phyloP scores from a whole-genome alignment of 2,888 invertebrate genomes.

The Celastrina argiolus region DNA sequence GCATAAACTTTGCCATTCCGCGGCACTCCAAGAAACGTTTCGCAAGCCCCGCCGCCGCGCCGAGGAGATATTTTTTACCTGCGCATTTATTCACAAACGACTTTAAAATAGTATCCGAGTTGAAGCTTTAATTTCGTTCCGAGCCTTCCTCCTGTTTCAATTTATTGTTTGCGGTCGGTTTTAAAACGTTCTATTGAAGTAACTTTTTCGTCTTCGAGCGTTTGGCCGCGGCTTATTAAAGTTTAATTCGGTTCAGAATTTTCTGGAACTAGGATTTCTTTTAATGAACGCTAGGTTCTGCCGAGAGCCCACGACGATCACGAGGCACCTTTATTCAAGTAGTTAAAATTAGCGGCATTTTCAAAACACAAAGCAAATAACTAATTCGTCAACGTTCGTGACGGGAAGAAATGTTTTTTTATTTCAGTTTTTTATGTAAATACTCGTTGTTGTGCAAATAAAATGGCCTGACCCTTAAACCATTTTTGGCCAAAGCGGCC shows the following conservation, averaged over 20 bases:
- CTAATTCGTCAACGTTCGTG: no score
- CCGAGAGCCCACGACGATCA: no score
- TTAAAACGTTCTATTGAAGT: background rate
- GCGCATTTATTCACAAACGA: slow-evolving; percentile 14
- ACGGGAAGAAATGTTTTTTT: no score
- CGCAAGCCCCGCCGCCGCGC: slow-evolving; percentile 11
- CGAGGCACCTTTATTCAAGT: no score
- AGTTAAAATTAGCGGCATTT: no score
- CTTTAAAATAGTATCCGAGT: slow-evolving; percentile 14
- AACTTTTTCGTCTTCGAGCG: background rate
- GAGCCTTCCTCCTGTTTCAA: slow-evolving; percentile 4
- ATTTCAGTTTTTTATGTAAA: no score
- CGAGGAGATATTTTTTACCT: slow-evolving; percentile 21
- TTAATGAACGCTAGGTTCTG: background rate
- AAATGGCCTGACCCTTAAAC: no score
- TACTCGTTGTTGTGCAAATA: no score
- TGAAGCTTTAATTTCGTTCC: slow-evolving; percentile 13
- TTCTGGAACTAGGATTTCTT: background rate
- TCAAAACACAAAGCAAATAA: no score
- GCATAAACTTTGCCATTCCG: slow-evolving; percentile 31
- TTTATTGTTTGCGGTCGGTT: slow-evolving; percentile 14
- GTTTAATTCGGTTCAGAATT: background rate
- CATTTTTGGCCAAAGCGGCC: no score
- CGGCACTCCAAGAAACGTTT: slow-evolving; percentile 27
- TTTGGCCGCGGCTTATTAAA: background rate